Conservation (phyloP, 2,113 vertebrate genomes). For the Theristicus caerulescens region DNA sequence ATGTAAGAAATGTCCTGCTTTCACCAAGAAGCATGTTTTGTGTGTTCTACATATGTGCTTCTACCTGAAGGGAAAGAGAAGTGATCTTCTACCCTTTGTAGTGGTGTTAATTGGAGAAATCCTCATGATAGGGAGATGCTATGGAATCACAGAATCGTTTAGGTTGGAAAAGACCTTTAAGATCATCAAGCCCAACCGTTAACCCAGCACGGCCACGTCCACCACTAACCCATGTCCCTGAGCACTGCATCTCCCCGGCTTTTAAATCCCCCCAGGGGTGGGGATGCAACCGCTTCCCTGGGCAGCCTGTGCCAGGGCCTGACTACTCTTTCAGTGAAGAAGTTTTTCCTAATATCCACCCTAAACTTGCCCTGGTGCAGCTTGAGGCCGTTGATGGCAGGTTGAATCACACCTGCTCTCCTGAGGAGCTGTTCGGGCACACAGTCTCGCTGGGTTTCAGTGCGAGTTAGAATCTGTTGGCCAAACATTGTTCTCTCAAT, state of each 20-base stretch:
- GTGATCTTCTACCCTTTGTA: neutral
- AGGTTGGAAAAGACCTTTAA: too few species aligned
- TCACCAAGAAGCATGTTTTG: neutral
- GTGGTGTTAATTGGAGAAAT: neutral
- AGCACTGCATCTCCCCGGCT: too few species aligned
- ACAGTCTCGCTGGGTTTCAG: neutral
- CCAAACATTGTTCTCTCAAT: neutral
- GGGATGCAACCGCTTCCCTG: too few species aligned
- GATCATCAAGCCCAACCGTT: too few species aligned
- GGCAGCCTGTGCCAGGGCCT: too few species aligned
- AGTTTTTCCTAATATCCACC: too few species aligned
- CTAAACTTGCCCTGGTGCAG: too few species aligned
- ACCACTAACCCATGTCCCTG: too few species aligned
- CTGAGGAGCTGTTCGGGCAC: neutral
- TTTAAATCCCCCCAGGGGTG: too few species aligned
- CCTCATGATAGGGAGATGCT: accelerated
- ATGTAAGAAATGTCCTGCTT: neutral
- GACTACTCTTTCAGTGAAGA: too few species aligned
- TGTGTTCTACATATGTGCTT: neutral
- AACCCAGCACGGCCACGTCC: too few species aligned
- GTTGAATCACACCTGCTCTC: neutral
- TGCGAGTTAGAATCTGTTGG: neutral
- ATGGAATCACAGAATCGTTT: too few species aligned
- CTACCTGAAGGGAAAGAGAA: neutral
- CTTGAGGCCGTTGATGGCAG: neutral